phyloP scores from a whole-genome alignment of 2,888 invertebrate species.

The Protophormia terraenovae region DNA sequence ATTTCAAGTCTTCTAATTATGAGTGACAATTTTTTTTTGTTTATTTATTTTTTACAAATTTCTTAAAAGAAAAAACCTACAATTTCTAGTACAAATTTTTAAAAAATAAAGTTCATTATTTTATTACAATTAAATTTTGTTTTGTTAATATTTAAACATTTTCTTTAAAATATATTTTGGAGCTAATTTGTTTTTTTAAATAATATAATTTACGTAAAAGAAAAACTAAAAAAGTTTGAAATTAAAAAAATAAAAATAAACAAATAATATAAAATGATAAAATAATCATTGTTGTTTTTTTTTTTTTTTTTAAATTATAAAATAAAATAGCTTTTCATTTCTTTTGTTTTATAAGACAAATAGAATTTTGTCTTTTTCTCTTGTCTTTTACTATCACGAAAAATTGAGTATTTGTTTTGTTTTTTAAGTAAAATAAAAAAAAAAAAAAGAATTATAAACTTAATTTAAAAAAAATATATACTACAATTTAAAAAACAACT shows the following conservation, averaged over 20 bases:
- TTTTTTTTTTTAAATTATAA: conserved; percentile 23
- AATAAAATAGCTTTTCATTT: conserved; percentile 4
- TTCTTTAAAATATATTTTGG: conserved; percentile 3
- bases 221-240: conserved; percentile 47
- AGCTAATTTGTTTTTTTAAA: conserved; percentile 27
- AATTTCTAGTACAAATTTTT: conserved; percentile 42
- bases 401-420: conserved; percentile 78
- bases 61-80: conserved; percentile 32
- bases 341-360: conserved; percentile 71
- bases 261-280: conserved; percentile 33
- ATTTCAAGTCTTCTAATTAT: conserved; percentile 63
- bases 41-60: not conserved
- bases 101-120: conserved; percentile 38
- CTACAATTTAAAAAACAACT: conserved; percentile 57
- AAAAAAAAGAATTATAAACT: conserved; percentile 58
- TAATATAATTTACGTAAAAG: conserved; percentile 55
- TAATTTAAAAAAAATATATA: conserved; percentile 49
- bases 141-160: conserved; percentile 30
- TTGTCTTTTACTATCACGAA: conserved; percentile 78
- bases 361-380: conserved; percentile 70
- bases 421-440: conserved; percentile 62
- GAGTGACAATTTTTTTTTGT: conserved; percentile 35
- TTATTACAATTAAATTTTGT: conserved; percentile 20
- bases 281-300: conserved; percentile 5
- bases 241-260: conserved; percentile 8